These are phyloP conservation scores for Thomomys bottae DNA, from an alignment of 2,113 vertebrate species.

Conservation along the genomic window DNA sequence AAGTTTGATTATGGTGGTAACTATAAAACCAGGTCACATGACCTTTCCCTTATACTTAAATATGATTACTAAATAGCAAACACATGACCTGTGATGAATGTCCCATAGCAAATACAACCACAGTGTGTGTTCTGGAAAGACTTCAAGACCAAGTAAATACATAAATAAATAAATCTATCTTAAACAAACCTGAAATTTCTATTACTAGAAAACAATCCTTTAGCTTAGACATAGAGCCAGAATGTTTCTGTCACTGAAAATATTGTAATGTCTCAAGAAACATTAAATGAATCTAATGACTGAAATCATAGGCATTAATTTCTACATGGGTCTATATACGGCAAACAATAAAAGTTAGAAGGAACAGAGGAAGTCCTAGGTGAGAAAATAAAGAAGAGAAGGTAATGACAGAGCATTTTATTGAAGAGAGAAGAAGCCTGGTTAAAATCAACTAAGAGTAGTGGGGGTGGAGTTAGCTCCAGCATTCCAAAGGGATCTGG, in stretches of 20 bases:
- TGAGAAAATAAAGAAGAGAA: not conserved
- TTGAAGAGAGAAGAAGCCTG: not conserved
- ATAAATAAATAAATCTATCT: not conserved
- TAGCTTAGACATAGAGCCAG: not conserved
- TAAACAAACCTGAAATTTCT: not conserved
- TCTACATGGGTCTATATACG: not conserved
- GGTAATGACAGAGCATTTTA: not conserved
- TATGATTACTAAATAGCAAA: not conserved
- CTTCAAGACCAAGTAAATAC: no score
- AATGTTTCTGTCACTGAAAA: not conserved
- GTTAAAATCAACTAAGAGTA: not conserved
- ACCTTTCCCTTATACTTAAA: not conserved
- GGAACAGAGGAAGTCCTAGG: not conserved
- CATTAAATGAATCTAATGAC: not conserved
- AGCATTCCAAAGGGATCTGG: not conserved
- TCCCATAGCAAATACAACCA: not conserved
- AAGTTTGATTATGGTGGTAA: not conserved
- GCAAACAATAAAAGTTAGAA: not conserved
- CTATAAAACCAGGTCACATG: not conserved
- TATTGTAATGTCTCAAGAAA: not conserved
- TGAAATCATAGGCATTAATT: not conserved
- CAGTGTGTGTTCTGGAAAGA: not conserved
- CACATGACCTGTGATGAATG: not conserved
- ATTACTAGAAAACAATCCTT: not conserved
- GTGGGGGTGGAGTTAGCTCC: not conserved